Base-by-base conservation (phyloP, 2,888 invertebrate species). In the Apamea sordens region DNA sequence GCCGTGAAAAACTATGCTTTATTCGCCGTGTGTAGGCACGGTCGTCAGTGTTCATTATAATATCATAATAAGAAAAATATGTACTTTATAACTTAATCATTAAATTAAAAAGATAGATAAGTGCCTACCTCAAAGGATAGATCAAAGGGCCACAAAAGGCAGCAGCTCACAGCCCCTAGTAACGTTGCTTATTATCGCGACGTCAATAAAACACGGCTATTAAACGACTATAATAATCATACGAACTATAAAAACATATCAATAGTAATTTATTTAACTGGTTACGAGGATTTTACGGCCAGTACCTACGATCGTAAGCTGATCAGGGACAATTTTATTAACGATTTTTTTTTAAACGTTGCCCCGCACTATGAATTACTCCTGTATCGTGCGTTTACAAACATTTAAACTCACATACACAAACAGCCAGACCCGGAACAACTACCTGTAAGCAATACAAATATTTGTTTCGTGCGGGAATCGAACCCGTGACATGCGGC, bases 231-330 rank as follows among this genome's bases (percentile, higher is more conserved):
- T 79, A 76, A 72, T 73, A 82, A 32, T 80, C 75, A 80, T 61
- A 76, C 32, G 4, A 68, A 79, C 83, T 72, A 80, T 83, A 82
- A 74, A 84, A 77, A 64, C 63, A 73, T 79, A 72, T 70, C 71
- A 82, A 63, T 47, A 77, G 56, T 79, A 78, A 82, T 86, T 82
- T 80, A 87, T 83, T 86, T 82, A 82, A 87, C 79, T 81, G 79
- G 65, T 84, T 78, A 82, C 67, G 72, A 80, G 70, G 67, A 79
- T 80, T 86, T 88, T 87, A 88, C 74, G 47, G 67, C 65, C 73
- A 76, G 47, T 67, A 59, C 11, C 11, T 24, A 32, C 21, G 70
- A 70, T 81, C 79, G 80, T 79, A 80, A 79, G 77, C 77, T 73
- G 41, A 65, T 82, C 85, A 77, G 72, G 41, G 70, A 76, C 76